Evolutionary conservation across 1,140 invertebrate species (phyloP).

Genomic region (Drosophila cardini): DNA sequence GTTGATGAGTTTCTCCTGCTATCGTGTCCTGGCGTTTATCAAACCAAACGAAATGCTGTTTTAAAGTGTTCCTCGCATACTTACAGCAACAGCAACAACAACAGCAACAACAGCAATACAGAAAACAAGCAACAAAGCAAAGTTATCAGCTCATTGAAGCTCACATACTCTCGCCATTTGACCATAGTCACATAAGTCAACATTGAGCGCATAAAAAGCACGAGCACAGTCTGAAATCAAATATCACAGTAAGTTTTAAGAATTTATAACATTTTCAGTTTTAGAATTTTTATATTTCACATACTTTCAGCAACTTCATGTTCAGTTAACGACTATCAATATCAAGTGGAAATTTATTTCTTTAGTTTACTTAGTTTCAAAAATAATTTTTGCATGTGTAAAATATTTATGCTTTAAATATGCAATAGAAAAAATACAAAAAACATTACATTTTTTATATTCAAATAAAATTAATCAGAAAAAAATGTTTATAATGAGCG

Average conservation of each 20-base stretch:
- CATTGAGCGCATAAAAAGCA: neutral
- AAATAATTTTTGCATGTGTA: too few relatives aligned
- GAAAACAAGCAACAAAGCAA: conserved; percentile 18
- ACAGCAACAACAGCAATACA: conserved; percentile 27
- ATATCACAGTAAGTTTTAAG: neutral
- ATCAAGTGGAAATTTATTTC: too few relatives aligned
- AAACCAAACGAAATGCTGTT: conserved; percentile 55
- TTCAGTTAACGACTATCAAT: too few relatives aligned
- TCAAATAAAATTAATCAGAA: too few relatives aligned
- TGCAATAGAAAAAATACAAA: too few relatives aligned
- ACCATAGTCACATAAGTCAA: conserved; percentile 1
- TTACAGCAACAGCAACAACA: conserved; percentile 21
- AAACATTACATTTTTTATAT: too few relatives aligned
- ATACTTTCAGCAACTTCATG: too few relatives aligned
- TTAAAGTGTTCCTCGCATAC: conserved; percentile 54
- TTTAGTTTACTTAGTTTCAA: too few relatives aligned
- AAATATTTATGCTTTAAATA: too few relatives aligned
- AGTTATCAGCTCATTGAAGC: conserved; percentile 10
- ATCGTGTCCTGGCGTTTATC: conserved; percentile 34
- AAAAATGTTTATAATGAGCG: too few relatives aligned
- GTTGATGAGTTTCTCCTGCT: conserved; percentile 31
- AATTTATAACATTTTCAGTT: neutral
- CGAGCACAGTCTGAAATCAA: neutral
- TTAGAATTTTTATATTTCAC: neutral
- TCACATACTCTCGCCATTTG: conserved; percentile 21